Conservation (phyloP, 2,113 vertebrate genomes). For the Platichthys flesus region DNA sequence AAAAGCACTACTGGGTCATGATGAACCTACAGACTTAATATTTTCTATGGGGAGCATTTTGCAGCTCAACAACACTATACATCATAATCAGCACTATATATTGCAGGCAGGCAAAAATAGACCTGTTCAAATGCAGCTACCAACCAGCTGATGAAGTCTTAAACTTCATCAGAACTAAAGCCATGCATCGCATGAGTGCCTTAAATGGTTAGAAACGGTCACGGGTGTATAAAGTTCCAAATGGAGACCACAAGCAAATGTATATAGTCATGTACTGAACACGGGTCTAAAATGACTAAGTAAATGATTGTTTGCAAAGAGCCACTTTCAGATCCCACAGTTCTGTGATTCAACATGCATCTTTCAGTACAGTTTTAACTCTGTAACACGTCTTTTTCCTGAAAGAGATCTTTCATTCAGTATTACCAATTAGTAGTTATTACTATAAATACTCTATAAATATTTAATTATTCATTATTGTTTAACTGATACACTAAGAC, state of each 20-base stretch:
- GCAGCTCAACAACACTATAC: background rate
- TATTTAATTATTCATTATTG: background rate
- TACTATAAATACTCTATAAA: background rate
- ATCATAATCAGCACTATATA: background rate
- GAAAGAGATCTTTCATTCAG: background rate
- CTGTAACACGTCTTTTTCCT: background rate
- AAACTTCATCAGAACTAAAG: too few relatives aligned
- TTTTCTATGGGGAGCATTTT: background rate
- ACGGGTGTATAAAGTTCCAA: too few relatives aligned
- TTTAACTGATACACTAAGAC: background rate
- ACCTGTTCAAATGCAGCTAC: background rate
- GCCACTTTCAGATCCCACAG: background rate
- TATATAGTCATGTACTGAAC: too few relatives aligned
- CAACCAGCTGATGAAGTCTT: constrained; percentile 5
- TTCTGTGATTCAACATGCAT: background rate
- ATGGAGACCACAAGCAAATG: background rate
- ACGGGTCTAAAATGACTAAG: too few relatives aligned
- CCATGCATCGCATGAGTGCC: background rate
- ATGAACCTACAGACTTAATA: background rate
- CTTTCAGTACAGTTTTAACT: background rate
- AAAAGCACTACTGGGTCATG: background rate
- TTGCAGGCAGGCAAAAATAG: background rate
- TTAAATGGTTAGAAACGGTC: background rate
- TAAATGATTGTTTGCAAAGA: background rate
- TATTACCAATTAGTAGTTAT: background rate